Evolutionary conservation across 1,140 invertebrate genomes (phyloP), one percentile per base, ranked within the genome.

Genomic region (Oscheius sp.): DNA sequence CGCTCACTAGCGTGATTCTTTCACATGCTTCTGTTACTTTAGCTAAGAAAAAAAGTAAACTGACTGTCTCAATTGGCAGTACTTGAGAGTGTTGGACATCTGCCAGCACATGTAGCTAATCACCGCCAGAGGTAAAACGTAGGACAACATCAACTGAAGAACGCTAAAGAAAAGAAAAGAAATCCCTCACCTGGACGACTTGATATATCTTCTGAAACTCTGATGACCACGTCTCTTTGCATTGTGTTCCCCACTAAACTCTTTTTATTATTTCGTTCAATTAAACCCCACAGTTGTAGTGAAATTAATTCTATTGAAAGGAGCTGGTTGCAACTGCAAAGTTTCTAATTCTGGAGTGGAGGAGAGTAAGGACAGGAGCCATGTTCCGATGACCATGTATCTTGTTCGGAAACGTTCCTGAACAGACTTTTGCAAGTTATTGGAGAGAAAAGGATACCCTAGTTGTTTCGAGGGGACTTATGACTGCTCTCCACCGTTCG

Each of bases 181-280:
- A n/a, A n/a, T 15, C 61, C 0, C 7, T 13, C n/a, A 81, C 80
- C 71, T 82, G 80, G 13, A 70, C 68, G 2, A 82, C 62, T 52
- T 84, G 82, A 70, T 82, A 82, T 45, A 79, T 78, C 45, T 74
- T 78, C 63, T 82, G 82, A 58, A 82, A 84, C 13, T 74, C 68
- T 23, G 63, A 52, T 1, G 68, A 72, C 81, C 82, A 82, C 26
- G 74, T 75, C 34, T 77, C 79, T 61, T 81, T 78, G 66, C 81
- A 82, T 23, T 75, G 73, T 2, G 82, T 82, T 35, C 81, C 81
- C 81, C 81, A 82, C 81, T 81, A 46, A 74, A 82, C 79, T 38
- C 38, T n/a, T n/a, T n/a, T 55, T 3, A 36, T 15, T 2, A 2
- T 70, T 67, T 13, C 18, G n/a, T 4, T 0, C 23, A 36, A 26